A percentile compares a stretch with the other conserved stretches of the same genome.
Conservation (phyloP, 1,140 invertebrate genomes). For the Drosophila miranda region DNA sequence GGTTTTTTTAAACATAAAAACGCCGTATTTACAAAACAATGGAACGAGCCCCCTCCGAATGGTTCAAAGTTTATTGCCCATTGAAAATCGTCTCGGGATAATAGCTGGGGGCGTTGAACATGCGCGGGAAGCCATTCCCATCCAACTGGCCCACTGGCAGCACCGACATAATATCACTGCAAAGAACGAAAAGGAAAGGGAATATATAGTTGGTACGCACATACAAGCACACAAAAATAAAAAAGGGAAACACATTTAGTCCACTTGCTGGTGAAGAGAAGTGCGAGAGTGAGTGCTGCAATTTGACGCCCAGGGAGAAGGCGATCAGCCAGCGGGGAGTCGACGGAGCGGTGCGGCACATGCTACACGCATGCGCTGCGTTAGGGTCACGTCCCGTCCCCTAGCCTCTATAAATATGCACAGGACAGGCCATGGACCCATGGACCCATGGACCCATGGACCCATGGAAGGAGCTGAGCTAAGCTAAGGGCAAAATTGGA, state of each 20-base stretch:
- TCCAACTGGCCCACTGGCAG: conserved; percentile 81
- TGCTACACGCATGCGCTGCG: conserved; percentile 77
- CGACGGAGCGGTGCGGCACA: conserved; percentile 58
- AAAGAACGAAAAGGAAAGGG: conserved; percentile 34
- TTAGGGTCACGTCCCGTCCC: conserved; percentile 42
- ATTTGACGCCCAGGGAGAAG: conserved; percentile 64
- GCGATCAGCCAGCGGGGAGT: conserved; percentile 54
- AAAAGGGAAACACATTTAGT: conserved; percentile 40
- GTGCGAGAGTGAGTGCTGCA: conserved; percentile 46
- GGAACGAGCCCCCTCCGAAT: conserved; percentile 25
- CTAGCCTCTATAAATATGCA: conserved; percentile 73
- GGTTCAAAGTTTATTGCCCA: conserved; percentile 64
- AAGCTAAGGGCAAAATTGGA: conserved; percentile 56
- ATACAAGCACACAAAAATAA: neutral
- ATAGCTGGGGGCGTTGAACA: conserved; percentile 82
- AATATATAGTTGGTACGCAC: neutral
- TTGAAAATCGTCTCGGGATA: conserved; percentile 82
- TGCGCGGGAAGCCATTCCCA: conserved; percentile 76
- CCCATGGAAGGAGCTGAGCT: conserved; percentile 53
- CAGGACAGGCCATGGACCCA: conserved; percentile 36
- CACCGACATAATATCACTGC: conserved; percentile 79
- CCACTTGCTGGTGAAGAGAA: conserved; percentile 26
- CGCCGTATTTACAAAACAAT: conserved; percentile 60
- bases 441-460: no score
- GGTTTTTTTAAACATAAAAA: conserved; percentile 52